phyloP scores from a whole-genome alignment of 2,113 vertebrate genomes.

The Hyla sarda region DNA sequence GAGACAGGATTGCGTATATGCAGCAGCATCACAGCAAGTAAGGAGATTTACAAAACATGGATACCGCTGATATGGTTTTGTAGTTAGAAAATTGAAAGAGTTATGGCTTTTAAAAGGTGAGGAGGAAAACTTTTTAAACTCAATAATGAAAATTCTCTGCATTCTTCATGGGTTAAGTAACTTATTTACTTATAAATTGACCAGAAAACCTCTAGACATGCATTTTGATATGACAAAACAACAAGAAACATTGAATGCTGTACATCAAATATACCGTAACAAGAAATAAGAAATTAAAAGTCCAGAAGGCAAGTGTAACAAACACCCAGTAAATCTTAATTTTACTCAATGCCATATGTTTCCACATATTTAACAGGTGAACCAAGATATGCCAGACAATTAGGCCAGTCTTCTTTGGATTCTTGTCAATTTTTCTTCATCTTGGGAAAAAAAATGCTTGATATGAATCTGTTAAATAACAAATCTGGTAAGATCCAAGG shows the following conservation, averaged over 20 bases:
- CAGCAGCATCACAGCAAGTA: too few relatives aligned
- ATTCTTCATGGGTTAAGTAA: too few relatives aligned
- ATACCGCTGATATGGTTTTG: too few relatives aligned
- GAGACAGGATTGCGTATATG: too few relatives aligned
- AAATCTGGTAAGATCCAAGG: slow-evolving; percentile 23
- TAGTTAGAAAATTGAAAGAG: too few relatives aligned
- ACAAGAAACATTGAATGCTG: neutral
- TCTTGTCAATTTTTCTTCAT: slow-evolving; percentile 46
- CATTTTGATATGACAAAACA: neutral
- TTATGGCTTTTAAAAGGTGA: too few relatives aligned
- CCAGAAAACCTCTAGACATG: neutral
- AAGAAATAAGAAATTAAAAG: neutral
- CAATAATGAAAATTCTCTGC: too few relatives aligned
- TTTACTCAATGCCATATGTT: slow-evolving; percentile 34
- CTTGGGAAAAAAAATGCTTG: slow-evolving; percentile 4
- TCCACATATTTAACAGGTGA: slow-evolving; percentile 39
- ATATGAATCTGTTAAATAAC: slow-evolving; percentile 34
- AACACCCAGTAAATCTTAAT: slow-evolving; percentile 31
- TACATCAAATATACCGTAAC: neutral
- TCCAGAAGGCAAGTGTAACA: neutral
- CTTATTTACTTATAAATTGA: too few relatives aligned
- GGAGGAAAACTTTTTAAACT: too few relatives aligned
- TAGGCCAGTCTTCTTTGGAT: slow-evolving; percentile 26
- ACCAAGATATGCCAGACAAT: slow-evolving; percentile 42
- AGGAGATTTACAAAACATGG: too few relatives aligned